Base-by-base conservation (phyloP, 1,140 invertebrate genomes). In the Ips nitidus region DNA sequence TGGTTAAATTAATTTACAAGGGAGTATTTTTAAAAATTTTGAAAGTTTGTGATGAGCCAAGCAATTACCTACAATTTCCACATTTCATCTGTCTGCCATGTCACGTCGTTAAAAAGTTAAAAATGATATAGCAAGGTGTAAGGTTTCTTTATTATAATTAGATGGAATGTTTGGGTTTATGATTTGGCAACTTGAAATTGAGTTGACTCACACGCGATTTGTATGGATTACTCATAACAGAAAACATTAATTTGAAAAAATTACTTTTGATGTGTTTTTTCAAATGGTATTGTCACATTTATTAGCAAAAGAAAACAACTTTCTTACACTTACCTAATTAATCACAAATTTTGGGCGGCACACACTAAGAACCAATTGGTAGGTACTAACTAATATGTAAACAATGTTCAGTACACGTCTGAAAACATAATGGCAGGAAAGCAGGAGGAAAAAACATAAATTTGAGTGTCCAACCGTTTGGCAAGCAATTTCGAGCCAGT, bases 391-490 rank as follows among this genome's bases (percentile, higher is more conserved):
- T 22, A 22, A 40, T 7, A 52, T 70, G 55, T 70, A 70, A 63
- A 70, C 68, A 70, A 63, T 58, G 37, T 64, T 58, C 45, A 53
- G 58, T 58, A 47, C 43, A 62, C 60, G 68, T 41, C 68, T 52
- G 7, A 64, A 63, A 64, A 70, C 61, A 70, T 64, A 70, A 70
- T 70, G 68, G 50, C 63, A 70, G 45, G 68, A 64, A 70, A 59
- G 68, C 68, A 70, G 53, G 43, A 45, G 66, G 64, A 66, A 70
- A 70, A 70, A 70, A 56, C 68, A 70, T 70, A 70, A 70, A 64
- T 70, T 64, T 70, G 64, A 70, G 68, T 63, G 55, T 62, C 68
- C 22, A 22, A 22, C 22, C 22, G 22, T 22, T 22, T 70, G 68
- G 68, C 68, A 70, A 70, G 38, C 60, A 58, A 43, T 61, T 45